Evolutionary conservation across 2,888 invertebrate genomes (phyloP).

Genomic region (Epistrophe grossulariae): DNA sequence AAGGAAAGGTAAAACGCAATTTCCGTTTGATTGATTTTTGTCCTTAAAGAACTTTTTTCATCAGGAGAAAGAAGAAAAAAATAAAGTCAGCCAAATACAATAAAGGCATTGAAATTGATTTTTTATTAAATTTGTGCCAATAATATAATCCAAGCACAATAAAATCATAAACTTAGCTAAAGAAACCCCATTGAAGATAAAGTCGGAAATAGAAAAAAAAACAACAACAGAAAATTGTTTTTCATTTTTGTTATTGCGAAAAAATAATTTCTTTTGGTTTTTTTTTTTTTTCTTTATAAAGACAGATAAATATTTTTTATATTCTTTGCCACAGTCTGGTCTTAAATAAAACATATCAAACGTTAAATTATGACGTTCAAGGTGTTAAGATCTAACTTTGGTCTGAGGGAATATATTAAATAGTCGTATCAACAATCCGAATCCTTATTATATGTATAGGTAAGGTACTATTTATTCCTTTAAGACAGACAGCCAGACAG

Average conservation of each 20-base stretch:
- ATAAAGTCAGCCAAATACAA: neutral
- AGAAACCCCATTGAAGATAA: neutral
- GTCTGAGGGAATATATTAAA: neutral
- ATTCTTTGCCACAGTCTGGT: neutral
- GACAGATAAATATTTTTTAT: neutral
- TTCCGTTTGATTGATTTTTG: slow-evolving; percentile 32
- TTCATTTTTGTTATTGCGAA: neutral
- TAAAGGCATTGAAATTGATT: slow-evolving; percentile 17
- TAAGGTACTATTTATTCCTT: neutral
- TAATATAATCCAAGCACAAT: slow-evolving; percentile 27
- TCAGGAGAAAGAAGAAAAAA: neutral
- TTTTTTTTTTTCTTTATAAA: neutral
- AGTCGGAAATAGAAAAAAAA: neutral
- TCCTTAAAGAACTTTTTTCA: slow-evolving; percentile 4
- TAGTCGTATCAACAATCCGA: neutral
- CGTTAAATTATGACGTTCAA: slow-evolving; percentile 4
- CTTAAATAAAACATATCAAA: neutral
- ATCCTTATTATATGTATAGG: neutral
- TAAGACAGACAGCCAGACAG: slow-evolving; percentile 32
- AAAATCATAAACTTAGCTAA: neutral
- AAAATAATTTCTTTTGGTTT: neutral
- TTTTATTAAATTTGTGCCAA: slow-evolving; percentile 28
- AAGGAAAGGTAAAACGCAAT: slow-evolving; percentile 19
- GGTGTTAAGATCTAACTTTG: slow-evolving; percentile 9
- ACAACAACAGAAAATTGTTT: neutral